Conservation (phyloP, 2,113 vertebrate genomes). For the Muntiacus reevesi region DNA sequence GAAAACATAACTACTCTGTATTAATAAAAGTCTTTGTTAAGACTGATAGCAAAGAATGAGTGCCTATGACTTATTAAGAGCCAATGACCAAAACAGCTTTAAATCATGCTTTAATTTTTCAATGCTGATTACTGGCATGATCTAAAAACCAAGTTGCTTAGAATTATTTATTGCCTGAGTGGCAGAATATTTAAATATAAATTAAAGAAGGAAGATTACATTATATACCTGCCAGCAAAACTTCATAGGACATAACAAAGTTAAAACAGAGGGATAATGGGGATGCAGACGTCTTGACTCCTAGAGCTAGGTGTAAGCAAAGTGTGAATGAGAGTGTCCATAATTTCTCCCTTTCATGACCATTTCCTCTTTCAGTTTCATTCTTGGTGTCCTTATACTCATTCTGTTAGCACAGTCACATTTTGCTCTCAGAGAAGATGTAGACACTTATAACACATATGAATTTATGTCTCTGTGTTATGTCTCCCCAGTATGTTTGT, state of each 20-base stretch:
- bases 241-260: background rate
- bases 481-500: background rate
- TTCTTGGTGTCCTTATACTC: background rate
- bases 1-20: background rate
- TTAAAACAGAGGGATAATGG: background rate
- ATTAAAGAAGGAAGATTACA: background rate
- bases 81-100: background rate
- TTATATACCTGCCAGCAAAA: background rate
- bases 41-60: background rate
- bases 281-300: background rate
- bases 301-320: background rate
- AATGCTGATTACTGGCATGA: background rate
- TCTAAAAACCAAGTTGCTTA: background rate
- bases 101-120: background rate
- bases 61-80: background rate
- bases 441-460: background rate
- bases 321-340: background rate
- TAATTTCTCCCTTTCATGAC: background rate
- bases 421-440: background rate
- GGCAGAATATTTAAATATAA: background rate
- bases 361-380: background rate
- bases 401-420: background rate
- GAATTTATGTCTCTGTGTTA: background rate
- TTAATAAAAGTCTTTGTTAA: background rate
- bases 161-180: background rate